Conservation (phyloP, 2,888 invertebrate genomes). For the Scaptomyza parva region DNA sequence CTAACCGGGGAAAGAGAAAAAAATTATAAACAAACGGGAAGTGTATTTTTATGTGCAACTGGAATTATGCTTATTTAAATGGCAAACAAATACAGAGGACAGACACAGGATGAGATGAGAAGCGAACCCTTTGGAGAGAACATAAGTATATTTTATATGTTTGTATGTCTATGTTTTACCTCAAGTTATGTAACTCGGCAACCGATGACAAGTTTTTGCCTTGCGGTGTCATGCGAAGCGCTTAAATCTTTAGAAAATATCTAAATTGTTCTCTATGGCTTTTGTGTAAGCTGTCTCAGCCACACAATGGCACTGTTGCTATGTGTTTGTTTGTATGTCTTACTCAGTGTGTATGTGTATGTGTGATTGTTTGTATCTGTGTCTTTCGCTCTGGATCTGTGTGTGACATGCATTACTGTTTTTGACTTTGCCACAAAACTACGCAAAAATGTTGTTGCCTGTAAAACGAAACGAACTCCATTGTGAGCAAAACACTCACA, state of each 20-base stretch:
- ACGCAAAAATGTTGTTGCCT: constrained; percentile 67
- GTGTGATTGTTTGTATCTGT: constrained; percentile 15
- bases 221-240: constrained; percentile 55
- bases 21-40: too few relatives aligned
- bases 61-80: constrained; percentile 76
- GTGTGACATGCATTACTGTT: constrained; percentile 75
- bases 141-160: constrained; percentile 29
- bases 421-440: constrained; percentile 77
- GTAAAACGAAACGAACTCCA: constrained; percentile 64
- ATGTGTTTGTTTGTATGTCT: constrained; percentile 11
- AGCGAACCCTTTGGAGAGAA: not conserved
- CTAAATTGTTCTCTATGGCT: constrained; percentile 77
- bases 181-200: constrained; percentile 49
- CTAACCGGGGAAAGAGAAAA: not conserved
- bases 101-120: too few relatives aligned
- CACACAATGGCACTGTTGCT: constrained; percentile 54
- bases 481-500: constrained; percentile 60
- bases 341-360: not conserved
- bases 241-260: constrained; percentile 77
- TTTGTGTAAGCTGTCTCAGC: constrained; percentile 72
- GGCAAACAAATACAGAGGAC: constrained; percentile 62
- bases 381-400: constrained; percentile 40
- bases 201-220: constrained; percentile 68
- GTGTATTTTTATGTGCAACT: constrained; percentile 34
- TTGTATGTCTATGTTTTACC: constrained; percentile 34